A percentile compares a stretch with the other conserved stretches of the same genome.
Conservation (phyloP, 1,140 invertebrate species). For the Tetramorium parvispinum region DNA sequence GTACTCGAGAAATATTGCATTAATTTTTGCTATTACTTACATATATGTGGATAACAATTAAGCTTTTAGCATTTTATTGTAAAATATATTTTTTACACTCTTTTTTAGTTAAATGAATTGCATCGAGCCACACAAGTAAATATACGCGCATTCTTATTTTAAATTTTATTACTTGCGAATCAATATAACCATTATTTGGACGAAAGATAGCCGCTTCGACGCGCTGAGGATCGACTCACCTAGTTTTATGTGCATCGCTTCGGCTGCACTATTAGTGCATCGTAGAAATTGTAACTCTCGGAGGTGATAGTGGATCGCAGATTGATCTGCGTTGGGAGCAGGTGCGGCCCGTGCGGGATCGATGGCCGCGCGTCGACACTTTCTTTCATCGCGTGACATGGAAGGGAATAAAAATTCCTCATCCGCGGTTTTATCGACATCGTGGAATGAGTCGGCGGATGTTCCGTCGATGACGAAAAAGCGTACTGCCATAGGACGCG, state of each 20-base stretch:
- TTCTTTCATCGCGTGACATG: slow-evolving; percentile 59
- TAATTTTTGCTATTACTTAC: neutral
- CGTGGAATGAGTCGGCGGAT: slow-evolving; percentile 47
- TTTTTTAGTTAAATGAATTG: neutral
- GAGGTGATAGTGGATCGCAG: slow-evolving; percentile 33
- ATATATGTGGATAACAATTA: neutral
- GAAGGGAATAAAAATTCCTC: slow-evolving; percentile 59
- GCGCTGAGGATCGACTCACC: neutral
- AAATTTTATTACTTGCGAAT: neutral
- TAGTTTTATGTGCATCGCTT: neutral
- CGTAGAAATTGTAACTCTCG: slow-evolving; percentile 11
- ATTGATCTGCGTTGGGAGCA: slow-evolving; percentile 57
- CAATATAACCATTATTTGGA: neutral
- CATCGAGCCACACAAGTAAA: neutral
- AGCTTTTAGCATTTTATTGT: neutral
- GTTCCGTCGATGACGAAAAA: slow-evolving; percentile 27
- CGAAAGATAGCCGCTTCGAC: neutral
- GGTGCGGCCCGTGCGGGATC: slow-evolving; percentile 35
- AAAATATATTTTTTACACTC: neutral
- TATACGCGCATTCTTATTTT: neutral
- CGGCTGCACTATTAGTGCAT: slow-evolving; percentile 21
- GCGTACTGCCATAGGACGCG: neutral
- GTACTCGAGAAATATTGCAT: neutral
- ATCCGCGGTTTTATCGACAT: slow-evolving; percentile 59
- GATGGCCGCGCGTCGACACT: slow-evolving; percentile 54